Conservation (phyloP, 1,140 invertebrate species). For the Drosophila setifemur region DNA sequence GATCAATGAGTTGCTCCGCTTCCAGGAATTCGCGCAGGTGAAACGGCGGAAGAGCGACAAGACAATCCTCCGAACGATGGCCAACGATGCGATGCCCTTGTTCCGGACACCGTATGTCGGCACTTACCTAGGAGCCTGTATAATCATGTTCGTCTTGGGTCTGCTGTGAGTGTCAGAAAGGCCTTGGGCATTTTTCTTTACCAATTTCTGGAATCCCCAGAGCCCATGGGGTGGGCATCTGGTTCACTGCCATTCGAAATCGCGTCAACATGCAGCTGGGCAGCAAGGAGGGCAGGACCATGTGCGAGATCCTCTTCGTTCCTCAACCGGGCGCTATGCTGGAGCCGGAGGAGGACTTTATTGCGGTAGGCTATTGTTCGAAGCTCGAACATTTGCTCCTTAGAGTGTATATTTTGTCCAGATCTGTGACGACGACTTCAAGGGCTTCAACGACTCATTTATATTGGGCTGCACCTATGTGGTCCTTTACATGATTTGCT, state of each 20-base stretch:
- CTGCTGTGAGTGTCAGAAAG: slow-evolving; percentile 31
- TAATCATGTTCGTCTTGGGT: slow-evolving; percentile 59
- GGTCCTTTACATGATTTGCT: slow-evolving; percentile 49
- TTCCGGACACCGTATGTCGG: slow-evolving; percentile 51
- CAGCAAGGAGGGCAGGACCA: slow-evolving; percentile 22
- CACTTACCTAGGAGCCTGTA: slow-evolving; percentile 35
- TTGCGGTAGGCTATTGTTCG: not conserved
- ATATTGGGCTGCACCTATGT: slow-evolving; percentile 43
- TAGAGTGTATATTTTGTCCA: not conserved
- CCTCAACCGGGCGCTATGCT: not conserved
- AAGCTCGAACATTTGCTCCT: not conserved
- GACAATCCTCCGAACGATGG: slow-evolving; percentile 34
- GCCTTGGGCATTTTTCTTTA: no score
- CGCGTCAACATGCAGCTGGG: slow-evolving; percentile 48
- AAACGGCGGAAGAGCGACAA: slow-evolving; percentile 1
- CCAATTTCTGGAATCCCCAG: slow-evolving; percentile 1
- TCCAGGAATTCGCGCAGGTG: not conserved
- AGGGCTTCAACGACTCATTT: slow-evolving; percentile 50
- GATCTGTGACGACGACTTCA: slow-evolving; percentile 49
- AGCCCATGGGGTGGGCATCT: slow-evolving; percentile 49
- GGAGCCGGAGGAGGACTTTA: slow-evolving; percentile 37
- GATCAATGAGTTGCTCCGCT: slow-evolving; percentile 17
- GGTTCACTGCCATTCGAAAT: slow-evolving; percentile 60
- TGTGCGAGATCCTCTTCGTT: slow-evolving; percentile 48
- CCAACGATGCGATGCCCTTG: slow-evolving; percentile 54